phyloP scores from a whole-genome alignment of 1,140 invertebrate species.

The Drosophila ogumai region DNA sequence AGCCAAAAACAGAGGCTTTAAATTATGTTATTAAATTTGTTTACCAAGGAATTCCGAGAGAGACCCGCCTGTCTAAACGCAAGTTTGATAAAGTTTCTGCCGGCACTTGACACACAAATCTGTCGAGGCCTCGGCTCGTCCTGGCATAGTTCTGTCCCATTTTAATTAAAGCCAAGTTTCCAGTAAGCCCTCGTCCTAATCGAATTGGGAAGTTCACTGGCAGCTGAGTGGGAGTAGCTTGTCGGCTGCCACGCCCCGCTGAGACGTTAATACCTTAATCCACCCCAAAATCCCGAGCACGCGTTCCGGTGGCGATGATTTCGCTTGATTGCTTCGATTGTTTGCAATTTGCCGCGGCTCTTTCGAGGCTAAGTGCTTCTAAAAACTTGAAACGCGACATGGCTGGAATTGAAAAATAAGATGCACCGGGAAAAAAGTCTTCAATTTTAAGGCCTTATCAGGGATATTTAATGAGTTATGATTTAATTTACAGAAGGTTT shows the following conservation, averaged over 20 bases:
- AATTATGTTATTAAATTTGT: conserved; percentile 65
- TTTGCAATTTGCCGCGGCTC: conserved; percentile 58
- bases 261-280: conserved; percentile 60
- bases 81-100: conserved; percentile 34
- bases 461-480: not conserved
- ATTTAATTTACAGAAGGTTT: too few relatives aligned
- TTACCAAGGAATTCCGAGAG: conserved; percentile 32
- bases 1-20: conserved; percentile 35
- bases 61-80: conserved; percentile 3
- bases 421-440: not conserved
- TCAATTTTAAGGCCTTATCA: not conserved
- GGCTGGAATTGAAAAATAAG: conserved; percentile 37
- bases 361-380: conserved; percentile 37
- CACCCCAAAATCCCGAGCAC: conserved; percentile 67
- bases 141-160: conserved; percentile 39
- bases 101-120: conserved; percentile 54
- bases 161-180: conserved; percentile 55
- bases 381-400: conserved; percentile 49
- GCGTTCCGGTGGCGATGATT: conserved; percentile 67
- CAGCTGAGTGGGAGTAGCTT: conserved; percentile 16
- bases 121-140: conserved; percentile 7
- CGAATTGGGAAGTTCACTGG: conserved; percentile 60
- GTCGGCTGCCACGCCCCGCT: conserved; percentile 32
- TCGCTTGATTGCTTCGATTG: conserved; percentile 80
- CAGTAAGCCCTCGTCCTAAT: conserved; percentile 46